These are phyloP conservation scores for Sarcophilus harrisii DNA, from an alignment of 2,797 vertebrate genomes.

Conservation along the genomic window DNA sequence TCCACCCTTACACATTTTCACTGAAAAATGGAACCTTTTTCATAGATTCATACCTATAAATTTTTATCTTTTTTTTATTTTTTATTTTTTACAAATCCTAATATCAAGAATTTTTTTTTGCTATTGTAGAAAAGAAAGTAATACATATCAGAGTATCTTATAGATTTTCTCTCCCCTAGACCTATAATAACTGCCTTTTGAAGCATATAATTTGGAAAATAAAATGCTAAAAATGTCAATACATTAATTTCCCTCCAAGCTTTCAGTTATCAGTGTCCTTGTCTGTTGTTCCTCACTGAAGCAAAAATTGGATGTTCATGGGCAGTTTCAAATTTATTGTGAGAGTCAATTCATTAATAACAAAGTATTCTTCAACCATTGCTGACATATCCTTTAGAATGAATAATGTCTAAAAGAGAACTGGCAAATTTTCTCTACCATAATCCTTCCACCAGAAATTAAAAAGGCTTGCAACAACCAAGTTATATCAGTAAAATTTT, in stretches of 20 bases:
- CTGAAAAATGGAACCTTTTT: not conserved
- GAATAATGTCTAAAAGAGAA: conserved; percentile 48
- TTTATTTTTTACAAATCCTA: not conserved
- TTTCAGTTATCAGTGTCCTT: conserved; percentile 12
- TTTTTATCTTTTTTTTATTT: too few relatives aligned
- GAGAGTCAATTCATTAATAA: not conserved
- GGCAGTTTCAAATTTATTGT: not conserved
- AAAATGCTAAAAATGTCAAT: not conserved
- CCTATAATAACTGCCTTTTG: conserved; percentile 42
- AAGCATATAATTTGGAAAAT: conserved; percentile 37
- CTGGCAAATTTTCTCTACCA: not conserved
- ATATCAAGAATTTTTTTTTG: not conserved
- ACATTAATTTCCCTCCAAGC: not conserved
- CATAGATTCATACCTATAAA: not conserved
- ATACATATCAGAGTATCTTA: not conserved
- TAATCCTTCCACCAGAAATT: not conserved
- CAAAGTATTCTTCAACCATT: conserved; percentile 36
- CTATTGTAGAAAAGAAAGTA: conserved; percentile 10
- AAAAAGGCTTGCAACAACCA: not conserved
- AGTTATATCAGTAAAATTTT: not conserved
- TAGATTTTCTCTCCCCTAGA: not conserved
- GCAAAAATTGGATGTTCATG: not conserved
- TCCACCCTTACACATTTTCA: not conserved
- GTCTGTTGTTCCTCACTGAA: not conserved
- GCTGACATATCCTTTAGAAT: conserved; percentile 1